Evolutionary conservation across 1,140 invertebrate species (phyloP).

Genomic region (Eumaeus atala): DNA sequence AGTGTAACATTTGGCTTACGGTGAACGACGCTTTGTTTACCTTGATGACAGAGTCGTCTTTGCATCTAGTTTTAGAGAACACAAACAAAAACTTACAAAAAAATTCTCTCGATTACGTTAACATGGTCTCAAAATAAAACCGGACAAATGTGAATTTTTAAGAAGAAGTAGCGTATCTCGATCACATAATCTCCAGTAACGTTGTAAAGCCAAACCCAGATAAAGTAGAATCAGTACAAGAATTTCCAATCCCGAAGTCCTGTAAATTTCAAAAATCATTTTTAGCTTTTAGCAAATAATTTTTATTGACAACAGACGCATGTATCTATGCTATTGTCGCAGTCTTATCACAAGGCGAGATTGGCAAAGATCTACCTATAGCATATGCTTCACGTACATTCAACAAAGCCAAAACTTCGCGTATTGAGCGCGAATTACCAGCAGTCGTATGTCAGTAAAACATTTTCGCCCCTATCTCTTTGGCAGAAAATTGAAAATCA

Average conservation of each 20-base stretch:
- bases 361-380: background rate
- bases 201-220: background rate
- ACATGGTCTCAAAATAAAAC: too few species aligned
- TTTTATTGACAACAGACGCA: background rate
- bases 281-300: background rate
- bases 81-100: background rate
- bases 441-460: background rate
- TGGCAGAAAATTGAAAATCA: background rate
- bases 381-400: background rate
- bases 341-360: background rate
- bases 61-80: background rate
- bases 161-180: background rate
- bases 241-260: background rate
- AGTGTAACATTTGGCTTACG: background rate
- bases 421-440: background rate
- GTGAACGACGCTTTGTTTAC: background rate
- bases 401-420: background rate
- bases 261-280: background rate
- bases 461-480: background rate
- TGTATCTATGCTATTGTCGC: background rate
- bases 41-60: background rate
- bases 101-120: too few species aligned
- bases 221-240: background rate
- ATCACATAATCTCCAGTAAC: background rate
- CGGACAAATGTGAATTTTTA: too few species aligned